Evolutionary conservation across 2,888 invertebrate species (phyloP).

Genomic region (Coleophora deauratella): DNA sequence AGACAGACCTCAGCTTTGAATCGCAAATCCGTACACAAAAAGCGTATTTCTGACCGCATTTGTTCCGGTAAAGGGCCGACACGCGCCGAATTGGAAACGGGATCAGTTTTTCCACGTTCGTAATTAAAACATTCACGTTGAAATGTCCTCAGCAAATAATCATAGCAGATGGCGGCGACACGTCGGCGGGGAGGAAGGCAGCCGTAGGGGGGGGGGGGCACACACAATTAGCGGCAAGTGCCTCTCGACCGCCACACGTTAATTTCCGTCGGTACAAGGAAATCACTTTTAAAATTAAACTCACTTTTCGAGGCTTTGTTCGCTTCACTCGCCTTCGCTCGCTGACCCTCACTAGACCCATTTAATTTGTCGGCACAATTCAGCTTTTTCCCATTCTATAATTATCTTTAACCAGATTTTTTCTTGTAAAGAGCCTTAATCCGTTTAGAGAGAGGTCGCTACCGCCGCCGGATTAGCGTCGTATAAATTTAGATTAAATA

Average conservation of each 20-base stretch:
- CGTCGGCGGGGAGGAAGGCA: slow-evolving; percentile 13
- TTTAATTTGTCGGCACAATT: slow-evolving; percentile 40
- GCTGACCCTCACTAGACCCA: slow-evolving; percentile 22
- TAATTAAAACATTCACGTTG: slow-evolving; percentile 38
- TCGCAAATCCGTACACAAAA: slow-evolving; percentile 30
- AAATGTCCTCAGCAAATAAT: slow-evolving; percentile 26
- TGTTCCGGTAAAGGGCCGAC: slow-evolving; percentile 39
- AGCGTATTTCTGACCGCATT: slow-evolving; percentile 32
- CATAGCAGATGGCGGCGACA: slow-evolving; percentile 30
- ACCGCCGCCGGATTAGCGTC: slow-evolving; percentile 11
- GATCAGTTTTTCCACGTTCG: slow-evolving; percentile 27
- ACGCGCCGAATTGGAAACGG: slow-evolving; percentile 35
- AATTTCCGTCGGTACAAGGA: slow-evolving; percentile 45
- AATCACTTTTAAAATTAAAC: slow-evolving; percentile 52
- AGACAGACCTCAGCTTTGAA: slow-evolving; percentile 16
- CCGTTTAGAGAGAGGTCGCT: slow-evolving; percentile 10
- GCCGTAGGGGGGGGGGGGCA: slow-evolving; percentile 25
- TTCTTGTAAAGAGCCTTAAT: slow-evolving; percentile 20
- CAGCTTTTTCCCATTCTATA: slow-evolving; percentile 29
- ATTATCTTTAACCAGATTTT: slow-evolving; percentile 39
- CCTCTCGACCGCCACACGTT: slow-evolving; percentile 43
- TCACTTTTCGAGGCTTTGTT: slow-evolving; percentile 40
- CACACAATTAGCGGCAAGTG: slow-evolving; percentile 58
- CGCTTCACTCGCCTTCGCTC: slow-evolving; percentile 15
- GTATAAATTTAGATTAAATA: too few species aligned